Conservation (phyloP, 2,888 invertebrate genomes). For the Myopa testacea region DNA sequence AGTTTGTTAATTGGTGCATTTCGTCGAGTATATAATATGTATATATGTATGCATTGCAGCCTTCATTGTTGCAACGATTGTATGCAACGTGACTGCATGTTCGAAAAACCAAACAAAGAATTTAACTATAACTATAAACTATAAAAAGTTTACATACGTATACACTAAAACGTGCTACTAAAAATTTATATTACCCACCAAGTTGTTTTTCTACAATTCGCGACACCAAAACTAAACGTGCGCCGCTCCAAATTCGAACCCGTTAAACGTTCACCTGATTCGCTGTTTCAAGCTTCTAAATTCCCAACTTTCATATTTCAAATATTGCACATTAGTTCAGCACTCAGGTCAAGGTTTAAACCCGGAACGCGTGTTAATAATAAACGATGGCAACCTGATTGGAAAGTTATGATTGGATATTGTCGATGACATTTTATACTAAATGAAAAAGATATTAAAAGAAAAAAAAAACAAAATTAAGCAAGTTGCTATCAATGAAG, state of each 20-base stretch:
- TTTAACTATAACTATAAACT: slow-evolving; percentile 13
- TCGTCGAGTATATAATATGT: slow-evolving; percentile 2
- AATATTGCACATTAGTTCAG: neutral
- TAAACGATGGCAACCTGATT: slow-evolving; percentile 50
- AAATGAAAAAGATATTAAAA: neutral
- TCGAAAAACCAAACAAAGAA: slow-evolving; percentile 50
- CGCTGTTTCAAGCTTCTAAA: no score
- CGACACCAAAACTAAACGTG: neutral
- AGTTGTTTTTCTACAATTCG: neutral
- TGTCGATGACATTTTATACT: slow-evolving; percentile 7
- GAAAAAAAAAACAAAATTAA: slow-evolving; percentile 1
- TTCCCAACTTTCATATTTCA: slow-evolving; percentile 12
- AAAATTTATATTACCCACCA: neutral
- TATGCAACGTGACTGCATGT: slow-evolving; percentile 45
- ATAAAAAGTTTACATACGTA: no score
- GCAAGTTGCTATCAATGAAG: neutral
- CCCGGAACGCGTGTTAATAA: slow-evolving; percentile 29
- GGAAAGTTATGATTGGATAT: slow-evolving; percentile 54
- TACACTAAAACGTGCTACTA: slow-evolving; percentile 47
- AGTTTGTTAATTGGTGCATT: slow-evolving; percentile 21
- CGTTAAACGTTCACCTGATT: neutral
- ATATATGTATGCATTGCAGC: neutral
- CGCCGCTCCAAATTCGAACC: neutral
- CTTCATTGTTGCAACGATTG: slow-evolving; percentile 18
- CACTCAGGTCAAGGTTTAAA: slow-evolving; percentile 5